Base-by-base conservation (phyloP, 2,113 vertebrate species). In the Myodes glareolus region DNA sequence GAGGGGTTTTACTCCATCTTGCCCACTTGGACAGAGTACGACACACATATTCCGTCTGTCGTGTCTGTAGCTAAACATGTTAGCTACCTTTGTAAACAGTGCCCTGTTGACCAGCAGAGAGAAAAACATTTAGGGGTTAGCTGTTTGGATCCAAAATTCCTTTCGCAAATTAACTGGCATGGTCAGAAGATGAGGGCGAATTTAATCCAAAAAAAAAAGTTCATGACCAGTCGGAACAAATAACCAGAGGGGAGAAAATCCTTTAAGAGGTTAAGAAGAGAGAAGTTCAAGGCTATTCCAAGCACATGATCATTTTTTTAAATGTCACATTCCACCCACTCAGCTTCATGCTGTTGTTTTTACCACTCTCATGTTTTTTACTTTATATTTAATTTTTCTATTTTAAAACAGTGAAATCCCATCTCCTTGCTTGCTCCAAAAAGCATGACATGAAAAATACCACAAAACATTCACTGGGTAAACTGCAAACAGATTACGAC, bases 281-380 rank as follows among this genome's bases (percentile, higher is more conserved):
- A 96, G 87, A 96, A 91, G 84, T 97, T 97, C 94, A 95, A 95
- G 93, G 75, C 94, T 95, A 61, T 97, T 98, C 96, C 93, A 97
- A 96, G 96, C 63, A 50, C 93, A 92, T 67, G 84, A 81, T 96
- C 94, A 55, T 97, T 80, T 93, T 96, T 97, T 97, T 75, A 98
- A 98, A 98, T 97, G 97, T 97, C 97, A 98, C 65, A 96, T 96
- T 98, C 96, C 97, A 97, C 95, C 87, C 91, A 58, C 97, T 96
- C 58, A 97, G 90, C 72, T 96, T 84, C 90, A 92, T 84, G 84
- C 90, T 97, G 96, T 97, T 98, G 94, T 96, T 98, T 95, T 98
- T 98, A 97, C 96, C 97, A 95, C 96, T 94, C 87, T 94, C 14
- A 0, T 92, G 90, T 97, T 98, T 97, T 88, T 98, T 97, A 92